Percentiles rank a stretch among this genome's conserved stretches.
Conservation (phyloP, 1,140 invertebrate genomes). For the Melanaphis sacchari region DNA sequence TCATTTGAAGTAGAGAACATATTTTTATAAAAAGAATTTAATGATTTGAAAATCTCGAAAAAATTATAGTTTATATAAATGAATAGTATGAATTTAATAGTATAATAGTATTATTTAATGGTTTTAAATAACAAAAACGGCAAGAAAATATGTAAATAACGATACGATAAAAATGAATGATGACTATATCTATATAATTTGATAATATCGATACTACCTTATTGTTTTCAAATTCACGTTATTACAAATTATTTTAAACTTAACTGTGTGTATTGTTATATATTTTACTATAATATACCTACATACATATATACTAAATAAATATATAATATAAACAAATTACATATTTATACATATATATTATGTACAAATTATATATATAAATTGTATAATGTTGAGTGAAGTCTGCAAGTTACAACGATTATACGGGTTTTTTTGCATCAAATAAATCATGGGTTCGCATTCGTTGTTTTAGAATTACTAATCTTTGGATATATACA, state of each 20-base stretch:
- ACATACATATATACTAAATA: not conserved
- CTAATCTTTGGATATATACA: not conserved
- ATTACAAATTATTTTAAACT: not conserved
- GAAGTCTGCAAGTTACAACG: not conserved
- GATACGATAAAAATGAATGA: not conserved
- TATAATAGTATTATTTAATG: not conserved
- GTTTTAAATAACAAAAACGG: not conserved
- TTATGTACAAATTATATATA: not conserved
- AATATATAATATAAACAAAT: not conserved
- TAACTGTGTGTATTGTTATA: not conserved
- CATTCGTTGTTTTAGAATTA: constrained; percentile 30
- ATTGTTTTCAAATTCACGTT: not conserved
- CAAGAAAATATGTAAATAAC: not conserved
- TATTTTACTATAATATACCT: not conserved
- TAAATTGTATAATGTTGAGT: not conserved
- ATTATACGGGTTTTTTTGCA: not conserved
- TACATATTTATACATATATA: not conserved
- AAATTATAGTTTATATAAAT: not conserved
- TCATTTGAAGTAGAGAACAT: not conserved
- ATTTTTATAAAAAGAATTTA: not conserved
- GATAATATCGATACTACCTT: not conserved
- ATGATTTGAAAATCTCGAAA: not conserved
- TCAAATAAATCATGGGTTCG: constrained; percentile 1
- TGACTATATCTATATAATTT: not conserved
- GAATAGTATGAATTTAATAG: no score